Percentiles rank a stretch among this genome's conserved stretches.
These are phyloP conservation scores for Drosophila equinoxialis DNA, from an alignment of 1,140 invertebrate species.

Conservation along the genomic window DNA sequence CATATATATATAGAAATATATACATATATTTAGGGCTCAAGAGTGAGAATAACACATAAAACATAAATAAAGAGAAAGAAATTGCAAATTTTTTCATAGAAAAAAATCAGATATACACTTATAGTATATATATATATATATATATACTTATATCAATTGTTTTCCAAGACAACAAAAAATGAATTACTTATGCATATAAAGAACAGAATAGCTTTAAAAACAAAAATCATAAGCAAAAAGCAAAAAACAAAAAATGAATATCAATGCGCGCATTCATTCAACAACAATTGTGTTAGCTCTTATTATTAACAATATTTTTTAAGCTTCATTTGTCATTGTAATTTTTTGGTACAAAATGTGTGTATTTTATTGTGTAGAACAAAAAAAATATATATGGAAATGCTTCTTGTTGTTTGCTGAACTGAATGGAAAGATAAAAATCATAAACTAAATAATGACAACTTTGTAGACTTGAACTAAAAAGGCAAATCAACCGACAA, in stretches of 20 bases:
- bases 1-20: constrained; percentile 44
- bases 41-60: constrained; percentile 66
- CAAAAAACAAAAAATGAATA: background rate
- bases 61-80: constrained; percentile 39
- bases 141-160: constrained; percentile 54
- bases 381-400: constrained; percentile 3
- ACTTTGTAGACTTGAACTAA: constrained; percentile 67
- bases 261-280: constrained; percentile 35
- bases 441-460: constrained; percentile 56
- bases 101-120: constrained; percentile 22
- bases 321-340: constrained; percentile 43
- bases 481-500: constrained; percentile 33
- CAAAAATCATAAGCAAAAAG: constrained; percentile 13
- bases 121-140: background rate
- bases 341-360: constrained; percentile 21
- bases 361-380: constrained; percentile 16
- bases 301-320: constrained; percentile 47
- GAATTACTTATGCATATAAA: constrained; percentile 71
- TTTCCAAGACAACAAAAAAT: constrained; percentile 64
- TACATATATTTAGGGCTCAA: constrained; percentile 71
- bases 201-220: constrained; percentile 69
- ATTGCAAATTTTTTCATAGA: constrained; percentile 56
- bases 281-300: constrained; percentile 36
- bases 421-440: constrained; percentile 36
- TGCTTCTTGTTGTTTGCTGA: constrained; percentile 72